These are phyloP conservation scores for Papilio demoleus DNA, from an alignment of 2,888 invertebrate species.

Conservation along the genomic window DNA sequence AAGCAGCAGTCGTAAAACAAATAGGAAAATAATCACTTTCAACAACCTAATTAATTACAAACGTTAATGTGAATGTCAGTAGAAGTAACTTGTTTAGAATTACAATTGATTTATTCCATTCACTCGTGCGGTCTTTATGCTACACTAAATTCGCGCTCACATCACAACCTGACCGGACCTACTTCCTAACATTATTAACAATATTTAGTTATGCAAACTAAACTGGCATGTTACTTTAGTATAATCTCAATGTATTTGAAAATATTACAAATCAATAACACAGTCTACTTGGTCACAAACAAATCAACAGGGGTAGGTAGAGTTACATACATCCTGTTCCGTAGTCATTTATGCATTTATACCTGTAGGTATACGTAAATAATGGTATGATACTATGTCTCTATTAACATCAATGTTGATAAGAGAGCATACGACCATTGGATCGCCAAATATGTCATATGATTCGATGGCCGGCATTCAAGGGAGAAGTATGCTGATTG, in stretches of 20 bases:
- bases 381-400: not conserved
- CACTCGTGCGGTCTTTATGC: not conserved
- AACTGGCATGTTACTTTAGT: not conserved
- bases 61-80: not conserved
- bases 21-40: not conserved
- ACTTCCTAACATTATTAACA: not conserved
- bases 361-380: too few relatives aligned
- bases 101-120: constrained; percentile 8
- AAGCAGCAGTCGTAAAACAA: too few relatives aligned
- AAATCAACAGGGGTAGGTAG: too few relatives aligned
- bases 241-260: too few relatives aligned
- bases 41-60: not conserved
- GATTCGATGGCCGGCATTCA: too few relatives aligned
- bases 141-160: not conserved
- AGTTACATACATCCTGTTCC: too few relatives aligned
- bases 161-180: not conserved
- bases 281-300: too few relatives aligned
- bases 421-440: too few relatives aligned
- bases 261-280: not conserved
- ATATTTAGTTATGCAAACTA: not conserved
- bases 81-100: not conserved
- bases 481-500: too few relatives aligned
- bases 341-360: too few relatives aligned
- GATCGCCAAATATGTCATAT: too few relatives aligned
- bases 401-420: not conserved